Evolutionary conservation across 2,888 invertebrate genomes (phyloP), one percentile per base, ranked within the genome.

Genomic region (Neria commutata): DNA sequence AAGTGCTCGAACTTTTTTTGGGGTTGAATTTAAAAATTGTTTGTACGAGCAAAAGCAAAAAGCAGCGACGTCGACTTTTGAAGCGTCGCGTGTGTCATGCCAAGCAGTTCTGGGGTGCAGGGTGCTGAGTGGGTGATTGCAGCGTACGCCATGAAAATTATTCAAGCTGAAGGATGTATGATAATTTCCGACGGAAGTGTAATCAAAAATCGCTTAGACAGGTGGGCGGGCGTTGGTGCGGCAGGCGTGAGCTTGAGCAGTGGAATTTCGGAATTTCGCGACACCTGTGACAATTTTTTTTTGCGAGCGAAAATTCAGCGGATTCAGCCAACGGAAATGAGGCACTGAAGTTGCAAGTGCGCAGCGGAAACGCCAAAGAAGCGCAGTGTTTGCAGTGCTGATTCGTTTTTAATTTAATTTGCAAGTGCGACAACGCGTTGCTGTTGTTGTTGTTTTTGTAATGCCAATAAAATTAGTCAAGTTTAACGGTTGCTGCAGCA

Each of bases 131-230:
- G 11, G 29, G 29, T 11, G 29, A 8, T 29, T 29, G 29, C 37
- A 37, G 37, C 16, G n/a, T n/a, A 37, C 37, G 16, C 69, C 73
- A 75, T 77, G 73, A 77, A 80, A 81, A 76, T 80, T 80, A 80
- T 80, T 81, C 80, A 78, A 75, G 76, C 75, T 79, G 76, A 80
- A 81, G 81, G 79, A 80, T 81, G 76, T 79, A 81, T 81, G 81
- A 81, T 81, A 81, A 81, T 81, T 80, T 81, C 80, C 81, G 79
- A 67, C 81, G 81, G 81, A 80, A 81, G 78, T 78, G 81, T 81
- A 81, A 81, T 81, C 81, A 81, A 81, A 81, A 81, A 81, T 81
- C 81, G 81, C 81, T 81, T 81, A 81, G 78, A 77, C 76, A 73
- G 75, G 68, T 69, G 69, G 65, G 21, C 14, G 33, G 11, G n/a